Base-by-base conservation (phyloP, 2,888 invertebrate genomes). In the Globia sparganii region DNA sequence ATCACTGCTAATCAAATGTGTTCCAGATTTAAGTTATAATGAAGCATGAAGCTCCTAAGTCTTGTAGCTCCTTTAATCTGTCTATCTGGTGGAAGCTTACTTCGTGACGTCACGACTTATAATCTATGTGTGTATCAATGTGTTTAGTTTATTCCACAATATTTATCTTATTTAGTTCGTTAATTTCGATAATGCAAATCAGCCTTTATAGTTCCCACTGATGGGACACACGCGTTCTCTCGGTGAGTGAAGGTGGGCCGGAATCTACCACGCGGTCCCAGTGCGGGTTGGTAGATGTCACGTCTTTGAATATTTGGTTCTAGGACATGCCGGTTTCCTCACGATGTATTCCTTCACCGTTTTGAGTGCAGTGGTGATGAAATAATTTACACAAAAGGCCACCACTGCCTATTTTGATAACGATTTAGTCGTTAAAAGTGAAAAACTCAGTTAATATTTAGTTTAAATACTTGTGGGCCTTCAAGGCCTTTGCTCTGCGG, bases 31-130 rank as follows among this genome's bases (percentile, higher is more conserved):
- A 21, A 56, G 18, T 43, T 56, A 28, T 56, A 72, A 59, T 68
- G 59, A 59, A 72, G 28, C 34, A 37, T 13, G 58, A 43, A 58
- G 37, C 46, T 53, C 11, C 13, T n/a, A 31, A 64, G 59, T 62
- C 53, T 64, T 59, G 53, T 40, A 46, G 5, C 37, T 28, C 46
- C 15, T 76, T 67, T 70, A 84, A 28, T 37, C 34, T 25, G 34
- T 40, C 53, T 49, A 69, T 81, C 81, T 68, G 77, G 68, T 80
- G 15, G 77, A 49, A 68, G 31, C 18, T 18, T 72, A 11, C 56
- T 61, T 84, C 86, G 81, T 87, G 87, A 70, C 61, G 77, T 85
- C 83, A 85, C 85, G 83, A 83, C 46, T 80, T 49, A 5, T 46
- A 72, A 73, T 75, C 70, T 71, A 31, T 40, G 49, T 34, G 65